Conservation (phyloP, 2,888 invertebrate genomes). For the Neria commutata region DNA sequence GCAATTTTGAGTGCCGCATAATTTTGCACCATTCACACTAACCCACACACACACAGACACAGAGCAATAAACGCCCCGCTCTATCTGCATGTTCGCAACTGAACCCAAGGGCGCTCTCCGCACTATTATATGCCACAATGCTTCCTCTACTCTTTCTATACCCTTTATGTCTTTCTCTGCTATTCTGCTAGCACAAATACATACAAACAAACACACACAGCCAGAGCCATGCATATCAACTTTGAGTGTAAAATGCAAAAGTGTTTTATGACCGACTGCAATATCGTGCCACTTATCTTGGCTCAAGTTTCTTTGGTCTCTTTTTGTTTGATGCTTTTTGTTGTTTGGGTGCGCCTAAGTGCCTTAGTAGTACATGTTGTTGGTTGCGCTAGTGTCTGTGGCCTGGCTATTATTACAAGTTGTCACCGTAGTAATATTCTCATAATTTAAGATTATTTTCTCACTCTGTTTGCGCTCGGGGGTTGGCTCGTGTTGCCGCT, state of each 20-base stretch:
- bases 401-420: conserved; percentile 40
- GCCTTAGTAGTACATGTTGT: neutral
- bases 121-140: too few species aligned
- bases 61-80: neutral
- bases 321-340: neutral
- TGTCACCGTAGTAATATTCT: conserved; percentile 43
- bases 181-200: too few species aligned
- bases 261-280: conserved; percentile 32
- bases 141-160: too few species aligned
- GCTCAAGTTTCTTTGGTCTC: conserved; percentile 10
- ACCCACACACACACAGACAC: neutral
- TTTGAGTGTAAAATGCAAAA: conserved; percentile 21
- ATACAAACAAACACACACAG: too few species aligned
- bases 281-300: conserved; percentile 31
- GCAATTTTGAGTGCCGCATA: conserved; percentile 30
- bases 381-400: neutral
- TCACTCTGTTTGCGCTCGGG: conserved; percentile 10
- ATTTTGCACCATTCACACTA: conserved; percentile 8
- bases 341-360: neutral
- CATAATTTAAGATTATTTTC: conserved; percentile 45
- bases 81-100: conserved; percentile 13
- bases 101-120: too few species aligned
- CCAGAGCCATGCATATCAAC: too few species aligned
- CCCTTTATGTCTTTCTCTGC: too few species aligned
- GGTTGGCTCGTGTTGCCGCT: neutral